Conservation (phyloP, 37 sponge, comb jelly and placozoan genomes). For the Cliona cf. orientalis region DNA sequence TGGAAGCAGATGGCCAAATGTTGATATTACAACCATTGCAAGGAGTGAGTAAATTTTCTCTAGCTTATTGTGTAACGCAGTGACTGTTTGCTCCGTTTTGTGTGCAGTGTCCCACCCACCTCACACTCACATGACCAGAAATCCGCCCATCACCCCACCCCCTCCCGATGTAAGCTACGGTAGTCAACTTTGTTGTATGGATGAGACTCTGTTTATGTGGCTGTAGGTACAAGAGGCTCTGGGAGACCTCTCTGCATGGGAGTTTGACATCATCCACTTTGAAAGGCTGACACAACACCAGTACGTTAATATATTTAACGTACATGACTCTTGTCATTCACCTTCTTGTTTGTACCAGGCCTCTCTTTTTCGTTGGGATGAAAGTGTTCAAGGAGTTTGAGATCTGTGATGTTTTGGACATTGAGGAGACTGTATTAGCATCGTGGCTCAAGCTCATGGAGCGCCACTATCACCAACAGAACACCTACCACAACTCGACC, state of each 20-base stretch:
- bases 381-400: slow-evolving; percentile 62
- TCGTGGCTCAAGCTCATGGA: slow-evolving; percentile 86
- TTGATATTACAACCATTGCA: neutral
- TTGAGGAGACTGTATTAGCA: slow-evolving; percentile 39
- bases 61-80: neutral
- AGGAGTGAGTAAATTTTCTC: neutral
- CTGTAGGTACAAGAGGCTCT: slow-evolving; percentile 55
- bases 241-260: slow-evolving; percentile 57
- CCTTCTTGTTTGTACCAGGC: slow-evolving; percentile 30
- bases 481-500: slow-evolving; percentile 92
- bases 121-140: neutral
- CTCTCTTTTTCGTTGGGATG: slow-evolving; percentile 83
- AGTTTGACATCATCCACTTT: slow-evolving; percentile 78
- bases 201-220: neutral
- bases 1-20: neutral
- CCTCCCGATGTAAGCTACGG: slow-evolving; percentile 16
- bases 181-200: neutral
- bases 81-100: neutral
- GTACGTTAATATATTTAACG: slow-evolving; percentile 28
- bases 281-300: slow-evolving; percentile 52
- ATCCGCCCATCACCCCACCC: slow-evolving; percentile 9
- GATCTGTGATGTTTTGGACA: slow-evolving; percentile 41
- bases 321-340: neutral
- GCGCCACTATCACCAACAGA: slow-evolving; percentile 55
- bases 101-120: neutral